Evolutionary conservation across 2,797 vertebrate species (phyloP), one percentile per base, ranked within the genome.

Genomic region (Nyctalus aviator): DNA sequence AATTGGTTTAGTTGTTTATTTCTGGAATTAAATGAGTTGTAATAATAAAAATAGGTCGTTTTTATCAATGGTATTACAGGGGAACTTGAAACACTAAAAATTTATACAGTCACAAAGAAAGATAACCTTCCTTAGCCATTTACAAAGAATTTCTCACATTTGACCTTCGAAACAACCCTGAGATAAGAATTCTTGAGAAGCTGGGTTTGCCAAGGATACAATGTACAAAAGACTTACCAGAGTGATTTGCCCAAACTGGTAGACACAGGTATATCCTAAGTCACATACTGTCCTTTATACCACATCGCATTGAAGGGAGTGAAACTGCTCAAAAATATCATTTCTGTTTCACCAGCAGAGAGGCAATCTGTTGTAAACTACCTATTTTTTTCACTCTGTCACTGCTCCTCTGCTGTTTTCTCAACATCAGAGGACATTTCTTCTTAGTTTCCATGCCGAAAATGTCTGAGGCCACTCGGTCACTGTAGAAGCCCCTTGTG

Each of bases 41-140:
- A 88, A 78, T 88, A 77, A 89, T 91, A 96, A 91, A 94, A 96
- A 91, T 30, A 30, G 73, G 14, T 68, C 44, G 23, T 48, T 57
- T 79, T 90, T 92, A 76, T 86, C 1, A 2, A 48, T 59, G 89
- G 84, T 55, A 44, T 89, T 91, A 75, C 12, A 93, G 81, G 73
- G 93, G 73, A 92, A 71, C 82, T 89, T 84, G 68, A 96, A 90
- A 92, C 73, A 78, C 30, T 0, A 21, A 72, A 66, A 44, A 66
- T 91, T 77, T 81, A 66, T 86, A 73, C 17, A 77, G 53, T 88
- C 79, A 87, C 75, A 59, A 77, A 66, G 88, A 93, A 91, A 95
- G 59, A 84, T 94, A 97, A 76, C 10, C 46, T 94, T 93, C 21
- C 71, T 48, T 18, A 50, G 48, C 17, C 44, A 8, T 59, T 92